phyloP scores from a whole-genome alignment of 2,888 invertebrate species.

The Drosophila anomalipes region DNA sequence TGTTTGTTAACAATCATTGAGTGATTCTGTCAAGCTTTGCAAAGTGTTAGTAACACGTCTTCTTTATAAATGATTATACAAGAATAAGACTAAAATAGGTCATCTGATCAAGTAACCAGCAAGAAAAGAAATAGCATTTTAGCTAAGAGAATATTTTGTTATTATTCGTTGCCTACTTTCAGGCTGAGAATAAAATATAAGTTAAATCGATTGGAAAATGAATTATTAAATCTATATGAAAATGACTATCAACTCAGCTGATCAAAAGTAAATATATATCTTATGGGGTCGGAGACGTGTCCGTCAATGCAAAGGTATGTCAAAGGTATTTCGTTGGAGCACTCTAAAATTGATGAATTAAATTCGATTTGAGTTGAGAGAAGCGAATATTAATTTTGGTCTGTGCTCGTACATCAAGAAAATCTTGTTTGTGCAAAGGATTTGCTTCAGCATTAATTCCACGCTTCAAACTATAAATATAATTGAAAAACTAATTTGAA shows the following conservation, averaged over 20 bases:
- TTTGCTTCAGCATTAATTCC: constrained; percentile 51
- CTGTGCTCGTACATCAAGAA: not conserved
- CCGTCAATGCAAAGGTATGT: not conserved
- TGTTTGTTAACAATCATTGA: not conserved
- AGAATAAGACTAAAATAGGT: not conserved
- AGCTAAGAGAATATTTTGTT: not conserved
- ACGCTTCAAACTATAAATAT: constrained; percentile 67
- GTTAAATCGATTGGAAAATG: no score
- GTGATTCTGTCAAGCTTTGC: not conserved
- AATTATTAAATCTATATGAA: no score
- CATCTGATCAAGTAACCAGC: no score
- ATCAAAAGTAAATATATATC: not conserved
- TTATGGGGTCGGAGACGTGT: not conserved
- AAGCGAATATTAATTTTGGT: not conserved
- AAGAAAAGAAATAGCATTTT: no score
- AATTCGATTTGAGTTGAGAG: not conserved
- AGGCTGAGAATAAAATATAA: not conserved
- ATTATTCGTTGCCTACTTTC: not conserved
- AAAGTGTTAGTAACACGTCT: not conserved
- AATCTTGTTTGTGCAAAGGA: constrained; percentile 10
- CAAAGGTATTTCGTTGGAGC: not conserved
- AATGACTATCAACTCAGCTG: not conserved
- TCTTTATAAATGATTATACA: not conserved
- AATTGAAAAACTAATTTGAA: constrained; percentile 74
- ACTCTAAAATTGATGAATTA: not conserved